Percentiles rank a stretch among this genome's conserved stretches.
Conservation (phyloP, 2,797 vertebrate genomes). For the Sphenopsis melanotis region DNA sequence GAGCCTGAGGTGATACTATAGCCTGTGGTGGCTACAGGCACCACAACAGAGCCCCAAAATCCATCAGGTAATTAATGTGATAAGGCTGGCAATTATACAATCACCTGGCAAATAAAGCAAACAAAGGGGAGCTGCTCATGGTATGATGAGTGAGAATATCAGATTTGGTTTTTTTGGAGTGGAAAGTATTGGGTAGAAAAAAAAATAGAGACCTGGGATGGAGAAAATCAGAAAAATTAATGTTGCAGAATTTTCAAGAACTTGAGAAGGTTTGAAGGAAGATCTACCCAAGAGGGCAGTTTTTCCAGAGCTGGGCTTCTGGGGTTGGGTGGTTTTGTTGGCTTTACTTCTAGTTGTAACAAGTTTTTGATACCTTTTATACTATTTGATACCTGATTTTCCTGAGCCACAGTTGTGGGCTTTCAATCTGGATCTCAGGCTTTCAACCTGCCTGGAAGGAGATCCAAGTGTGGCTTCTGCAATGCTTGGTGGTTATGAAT, state of each 20-base stretch:
- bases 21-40: neutral
- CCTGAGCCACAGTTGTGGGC: neutral
- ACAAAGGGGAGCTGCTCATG: fast-evolving
- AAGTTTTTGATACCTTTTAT: neutral
- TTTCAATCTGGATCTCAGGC: neutral
- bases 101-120: neutral
- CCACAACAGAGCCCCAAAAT: neutral
- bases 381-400: neutral
- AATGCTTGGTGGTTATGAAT: neutral
- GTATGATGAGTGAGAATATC: neutral
- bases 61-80: neutral
- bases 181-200: neutral
- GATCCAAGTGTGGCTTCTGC: neutral
- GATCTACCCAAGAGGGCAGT: neutral
- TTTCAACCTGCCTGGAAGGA: neutral
- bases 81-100: neutral
- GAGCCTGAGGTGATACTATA: neutral
- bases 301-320: neutral
- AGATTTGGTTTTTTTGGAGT: neutral
- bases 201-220: neutral
- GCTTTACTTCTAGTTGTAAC: neutral
- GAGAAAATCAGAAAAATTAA: neutral
- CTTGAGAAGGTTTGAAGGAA: neutral
- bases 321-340: neutral
- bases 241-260: neutral